Conservation (phyloP, 2,113 vertebrate genomes). For the Xyrauchen texanus region DNA sequence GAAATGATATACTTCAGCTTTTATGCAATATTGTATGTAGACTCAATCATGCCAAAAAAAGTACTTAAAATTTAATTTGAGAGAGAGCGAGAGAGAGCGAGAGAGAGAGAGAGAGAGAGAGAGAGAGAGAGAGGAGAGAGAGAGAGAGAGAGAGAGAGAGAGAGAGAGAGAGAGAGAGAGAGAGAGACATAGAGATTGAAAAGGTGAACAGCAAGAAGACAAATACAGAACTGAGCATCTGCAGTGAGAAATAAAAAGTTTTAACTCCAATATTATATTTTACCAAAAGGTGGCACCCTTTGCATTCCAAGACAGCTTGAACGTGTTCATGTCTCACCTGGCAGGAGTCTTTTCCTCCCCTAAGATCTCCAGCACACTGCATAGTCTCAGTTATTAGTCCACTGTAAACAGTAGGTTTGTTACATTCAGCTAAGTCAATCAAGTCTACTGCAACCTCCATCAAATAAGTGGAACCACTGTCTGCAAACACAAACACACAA, state of each 20-base stretch:
- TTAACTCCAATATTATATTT: background rate
- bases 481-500: constrained; percentile 27
- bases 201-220: background rate
- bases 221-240: too few species aligned
- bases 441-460: constrained; percentile 69
- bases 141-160: background rate
- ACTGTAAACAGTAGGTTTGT: constrained; percentile 71
- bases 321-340: constrained; percentile 72
- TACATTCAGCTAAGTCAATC: constrained; percentile 78
- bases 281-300: constrained; percentile 22
- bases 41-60: too few species aligned
- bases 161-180: background rate
- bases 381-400: constrained; percentile 75
- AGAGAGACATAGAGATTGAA: background rate
- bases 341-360: constrained; percentile 79
- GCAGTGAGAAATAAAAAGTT: too few species aligned
- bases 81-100: background rate
- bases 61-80: background rate
- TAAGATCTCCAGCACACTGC: constrained; percentile 82
- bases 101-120: background rate
- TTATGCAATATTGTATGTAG: too few species aligned
- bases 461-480: constrained; percentile 48
- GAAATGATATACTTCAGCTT: too few species aligned
- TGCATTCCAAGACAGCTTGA: background rate
- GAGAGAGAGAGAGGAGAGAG: background rate